Percentiles rank a stretch among this genome's conserved stretches.
Evolutionary conservation across 2,888 invertebrate species (phyloP).

Genomic region (Eristalis pertinax): DNA sequence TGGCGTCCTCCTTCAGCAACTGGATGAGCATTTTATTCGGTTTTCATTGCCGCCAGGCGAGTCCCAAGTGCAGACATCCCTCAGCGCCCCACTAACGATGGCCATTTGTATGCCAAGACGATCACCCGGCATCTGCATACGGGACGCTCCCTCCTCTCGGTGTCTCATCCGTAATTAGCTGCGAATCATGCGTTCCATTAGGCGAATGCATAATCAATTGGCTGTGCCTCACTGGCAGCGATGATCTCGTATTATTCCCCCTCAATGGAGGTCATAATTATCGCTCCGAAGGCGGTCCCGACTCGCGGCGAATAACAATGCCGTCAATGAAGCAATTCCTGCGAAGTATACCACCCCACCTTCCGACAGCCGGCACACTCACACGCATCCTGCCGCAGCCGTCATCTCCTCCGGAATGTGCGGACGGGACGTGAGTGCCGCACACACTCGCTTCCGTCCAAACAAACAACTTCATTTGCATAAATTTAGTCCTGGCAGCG

Average conservation of each 20-base stretch:
- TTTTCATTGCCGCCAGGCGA: background rate
- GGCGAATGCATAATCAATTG: constrained; percentile 48
- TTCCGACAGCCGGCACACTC: background rate
- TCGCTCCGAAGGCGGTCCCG: background rate
- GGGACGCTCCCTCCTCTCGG: background rate
- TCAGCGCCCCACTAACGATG: background rate
- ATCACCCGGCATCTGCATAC: background rate
- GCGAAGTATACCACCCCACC: constrained; percentile 4
- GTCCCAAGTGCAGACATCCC: background rate
- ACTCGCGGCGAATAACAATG: constrained; percentile 33
- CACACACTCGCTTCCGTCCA: background rate
- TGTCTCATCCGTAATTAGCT: constrained; percentile 41
- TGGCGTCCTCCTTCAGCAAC: background rate
- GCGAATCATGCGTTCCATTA: constrained; percentile 46
- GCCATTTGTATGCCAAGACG: constrained; percentile 44
- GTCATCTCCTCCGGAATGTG: background rate
- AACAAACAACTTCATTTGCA: constrained; percentile 49
- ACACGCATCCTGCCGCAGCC: background rate
- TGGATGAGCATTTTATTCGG: constrained; percentile 15
- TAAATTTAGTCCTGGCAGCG: constrained; percentile 22
- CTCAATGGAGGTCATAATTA: constrained; percentile 30
- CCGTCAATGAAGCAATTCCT: constrained; percentile 49
- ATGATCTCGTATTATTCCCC: background rate
- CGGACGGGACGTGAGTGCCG: background rate
- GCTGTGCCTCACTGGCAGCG: background rate